Base-by-base conservation (phyloP, 53 echinoderm and acorn worm genomes). In the Temnopleurus reevesii region DNA sequence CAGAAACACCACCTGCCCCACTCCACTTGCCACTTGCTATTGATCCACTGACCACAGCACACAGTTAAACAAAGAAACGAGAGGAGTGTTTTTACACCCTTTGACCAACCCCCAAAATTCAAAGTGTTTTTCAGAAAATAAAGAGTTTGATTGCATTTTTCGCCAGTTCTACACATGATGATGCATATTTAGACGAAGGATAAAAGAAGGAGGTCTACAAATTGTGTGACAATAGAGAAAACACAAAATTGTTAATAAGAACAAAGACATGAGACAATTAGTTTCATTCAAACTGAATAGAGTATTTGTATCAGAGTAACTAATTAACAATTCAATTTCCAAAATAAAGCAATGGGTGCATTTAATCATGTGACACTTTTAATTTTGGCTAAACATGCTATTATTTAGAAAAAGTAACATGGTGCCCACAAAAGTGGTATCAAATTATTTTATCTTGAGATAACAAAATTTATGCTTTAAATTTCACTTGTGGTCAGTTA, bases 1-100 rank as follows among this genome's bases (percentile, higher is more conserved):
- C 85, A 85, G 59, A 25, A 24, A 36, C 61, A 85, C 44, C 85
- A 85, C 41, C 85, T 85, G 85, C 85, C 46, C 85, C 38, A 43
- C 44, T 61, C 85, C 9, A n/a, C n/a, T 45, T 27, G 27, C 60
- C 59, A 41, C 45, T 85, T 59, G 59, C 46, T 45, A 85, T 85
- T 59, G 85, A 85, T 85, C 61, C 24, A 46, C 60, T 60, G 60
- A 85, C 85, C 85, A 85, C 61, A 60, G 45, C 58, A 8, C 71
- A 60, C 23, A 83, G 6, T 83, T 55, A 83, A 28, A 83, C 83
- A 83, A 83, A 83, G 56, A 31, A 83, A 21, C 49, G 18, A 55
- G 83, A 13, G 83, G 83, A 33, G 27, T 83, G 83, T 83, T 53
- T 53, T 83, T 56, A 83, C 83, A 83, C 83, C 83, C 83, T 18